phyloP scores from a whole-genome alignment of 2,113 vertebrate species.

The Helogale parvula region DNA sequence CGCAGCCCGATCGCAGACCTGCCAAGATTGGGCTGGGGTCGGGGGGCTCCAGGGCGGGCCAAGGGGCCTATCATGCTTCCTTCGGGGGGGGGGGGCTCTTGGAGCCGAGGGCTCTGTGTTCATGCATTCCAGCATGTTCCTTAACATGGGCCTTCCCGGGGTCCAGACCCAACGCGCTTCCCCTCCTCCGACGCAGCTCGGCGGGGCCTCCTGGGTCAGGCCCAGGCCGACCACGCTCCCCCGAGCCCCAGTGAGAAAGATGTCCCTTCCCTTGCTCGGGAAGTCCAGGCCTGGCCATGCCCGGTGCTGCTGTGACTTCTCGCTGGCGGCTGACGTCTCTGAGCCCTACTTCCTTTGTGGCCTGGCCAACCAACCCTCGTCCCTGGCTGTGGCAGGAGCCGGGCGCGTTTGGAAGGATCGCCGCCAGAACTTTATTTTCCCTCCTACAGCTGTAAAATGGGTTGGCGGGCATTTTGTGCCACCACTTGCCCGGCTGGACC shows the following conservation, averaged over 20 bases:
- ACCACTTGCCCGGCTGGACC: rapidly evolving
- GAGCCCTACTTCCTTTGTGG: not conserved
- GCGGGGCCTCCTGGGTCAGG: not conserved
- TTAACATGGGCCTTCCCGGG: rapidly evolving
- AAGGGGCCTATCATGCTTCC: not conserved
- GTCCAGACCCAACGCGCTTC: not conserved
- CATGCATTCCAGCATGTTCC: not conserved
- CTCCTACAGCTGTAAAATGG: not conserved
- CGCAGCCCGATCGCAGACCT: not conserved
- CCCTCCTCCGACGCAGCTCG: not conserved
- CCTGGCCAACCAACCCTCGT: not conserved
- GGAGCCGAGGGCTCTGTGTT: not conserved
- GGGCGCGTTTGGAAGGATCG: rapidly evolving
- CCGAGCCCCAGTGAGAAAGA: not conserved
- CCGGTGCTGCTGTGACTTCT: not conserved
- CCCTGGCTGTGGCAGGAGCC: rapidly evolving
- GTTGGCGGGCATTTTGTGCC: not conserved
- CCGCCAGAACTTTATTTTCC: rapidly evolving
- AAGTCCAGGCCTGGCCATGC: not conserved
- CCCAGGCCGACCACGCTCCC: not conserved
- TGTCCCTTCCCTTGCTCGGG: rapidly evolving
- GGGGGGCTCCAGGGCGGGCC: not conserved
- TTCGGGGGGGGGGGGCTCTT: not conserved
- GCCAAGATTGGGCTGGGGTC: rapidly evolving
- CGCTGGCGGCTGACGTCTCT: rapidly evolving